Evolutionary conservation across 2,113 vertebrate species (phyloP).

Genomic region (Bos taurus): DNA sequence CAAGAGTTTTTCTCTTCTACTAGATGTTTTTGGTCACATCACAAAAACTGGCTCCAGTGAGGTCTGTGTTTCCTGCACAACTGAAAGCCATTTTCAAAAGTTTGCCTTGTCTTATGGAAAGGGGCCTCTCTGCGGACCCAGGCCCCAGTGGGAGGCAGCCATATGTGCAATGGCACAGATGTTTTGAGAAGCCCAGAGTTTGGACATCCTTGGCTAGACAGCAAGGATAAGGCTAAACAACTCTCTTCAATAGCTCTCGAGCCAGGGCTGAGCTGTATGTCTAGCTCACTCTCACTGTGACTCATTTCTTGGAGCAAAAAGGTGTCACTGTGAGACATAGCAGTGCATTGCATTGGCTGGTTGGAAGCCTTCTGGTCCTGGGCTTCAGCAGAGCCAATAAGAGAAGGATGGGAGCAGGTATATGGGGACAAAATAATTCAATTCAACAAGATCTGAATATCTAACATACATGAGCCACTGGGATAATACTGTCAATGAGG

Average conservation of each 20-base stretch:
- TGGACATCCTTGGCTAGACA: background rate
- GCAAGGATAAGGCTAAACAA: background rate
- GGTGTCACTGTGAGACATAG: background rate
- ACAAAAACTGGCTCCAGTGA: background rate
- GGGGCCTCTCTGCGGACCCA: background rate
- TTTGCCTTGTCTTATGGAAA: background rate
- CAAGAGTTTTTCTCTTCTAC: background rate
- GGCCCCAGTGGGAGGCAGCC: background rate
- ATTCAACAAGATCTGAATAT: background rate
- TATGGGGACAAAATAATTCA: background rate
- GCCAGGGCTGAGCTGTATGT: background rate
- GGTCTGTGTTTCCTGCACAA: background rate
- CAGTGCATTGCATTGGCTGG: background rate
- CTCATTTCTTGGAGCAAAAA: slow-evolving; percentile 36
- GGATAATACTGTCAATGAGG: background rate
- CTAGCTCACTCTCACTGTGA: background rate
- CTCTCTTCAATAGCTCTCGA: background rate
- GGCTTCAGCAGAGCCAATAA: background rate
- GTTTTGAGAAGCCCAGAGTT: background rate
- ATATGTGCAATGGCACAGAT: background rate
- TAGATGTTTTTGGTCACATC: background rate
- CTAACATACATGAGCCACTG: background rate
- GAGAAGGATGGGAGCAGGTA: background rate
- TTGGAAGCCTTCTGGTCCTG: background rate
- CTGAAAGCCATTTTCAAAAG: background rate